These are phyloP conservation scores for Antidorcas marsupialis DNA, from an alignment of 2,113 vertebrate species.

Conservation along the genomic window DNA sequence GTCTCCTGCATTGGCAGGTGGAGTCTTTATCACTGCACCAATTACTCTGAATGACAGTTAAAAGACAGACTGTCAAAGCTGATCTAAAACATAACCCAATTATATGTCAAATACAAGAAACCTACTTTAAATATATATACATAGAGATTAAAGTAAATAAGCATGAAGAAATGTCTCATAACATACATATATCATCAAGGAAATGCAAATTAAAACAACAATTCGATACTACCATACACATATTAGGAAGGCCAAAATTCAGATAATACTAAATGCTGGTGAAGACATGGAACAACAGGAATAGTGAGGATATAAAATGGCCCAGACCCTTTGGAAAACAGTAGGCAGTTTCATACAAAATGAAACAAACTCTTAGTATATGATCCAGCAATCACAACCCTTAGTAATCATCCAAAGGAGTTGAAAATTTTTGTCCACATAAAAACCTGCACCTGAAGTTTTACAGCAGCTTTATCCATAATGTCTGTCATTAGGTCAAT, in stretches of 20 bases:
- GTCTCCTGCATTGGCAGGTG: neutral
- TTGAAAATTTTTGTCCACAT: neutral
- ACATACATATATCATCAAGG: neutral
- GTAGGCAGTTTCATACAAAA: neutral
- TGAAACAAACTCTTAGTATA: neutral
- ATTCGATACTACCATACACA: neutral
- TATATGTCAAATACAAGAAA: neutral
- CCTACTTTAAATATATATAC: neutral
- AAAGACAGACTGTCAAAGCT: neutral
- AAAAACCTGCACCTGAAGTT: neutral
- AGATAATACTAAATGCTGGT: neutral
- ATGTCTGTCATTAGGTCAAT: neutral
- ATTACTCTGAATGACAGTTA: neutral
- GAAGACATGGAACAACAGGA: neutral
- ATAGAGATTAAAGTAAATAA: neutral
- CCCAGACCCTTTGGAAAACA: neutral
- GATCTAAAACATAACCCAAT: neutral
- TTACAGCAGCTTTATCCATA: neutral
- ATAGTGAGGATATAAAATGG: neutral
- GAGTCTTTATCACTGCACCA: neutral
- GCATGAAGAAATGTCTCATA: neutral
- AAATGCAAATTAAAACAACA: neutral
- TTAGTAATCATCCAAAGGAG: neutral
- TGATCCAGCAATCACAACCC: neutral
- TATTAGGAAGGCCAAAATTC: neutral